phyloP scores from a whole-genome alignment of 2,888 invertebrate genomes.

The Tetanocera ferruginea region DNA sequence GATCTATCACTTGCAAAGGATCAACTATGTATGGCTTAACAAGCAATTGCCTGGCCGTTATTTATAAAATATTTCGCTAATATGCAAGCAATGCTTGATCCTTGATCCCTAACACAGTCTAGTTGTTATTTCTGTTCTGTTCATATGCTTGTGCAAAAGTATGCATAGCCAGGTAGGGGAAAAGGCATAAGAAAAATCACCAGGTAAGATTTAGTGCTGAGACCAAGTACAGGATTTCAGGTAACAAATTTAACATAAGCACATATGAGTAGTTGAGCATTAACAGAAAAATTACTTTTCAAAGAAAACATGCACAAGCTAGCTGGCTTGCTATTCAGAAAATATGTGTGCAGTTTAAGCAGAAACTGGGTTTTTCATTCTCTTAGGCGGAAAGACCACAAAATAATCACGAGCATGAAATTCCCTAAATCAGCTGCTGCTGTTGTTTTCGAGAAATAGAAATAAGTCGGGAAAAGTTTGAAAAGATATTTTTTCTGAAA shows the following conservation, averaged over 20 bases:
- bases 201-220: too few relatives aligned
- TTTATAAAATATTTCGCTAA: slow-evolving; percentile 7
- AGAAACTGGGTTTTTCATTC: slow-evolving; percentile 40
- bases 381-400: slow-evolving; percentile 59
- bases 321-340: background rate
- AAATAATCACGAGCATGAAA: slow-evolving; percentile 52
- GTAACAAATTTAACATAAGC: background rate
- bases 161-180: background rate
- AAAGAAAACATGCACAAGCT: background rate
- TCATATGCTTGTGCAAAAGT: background rate
- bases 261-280: too few relatives aligned
- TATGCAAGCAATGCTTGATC: background rate
- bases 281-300: background rate
- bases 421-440: slow-evolving; percentile 52
- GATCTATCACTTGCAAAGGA: slow-evolving; percentile 63
- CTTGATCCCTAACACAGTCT: background rate
- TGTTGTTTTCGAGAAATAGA: slow-evolving; percentile 2
- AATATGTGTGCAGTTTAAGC: slow-evolving; percentile 2
- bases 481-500: background rate
- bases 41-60: background rate
- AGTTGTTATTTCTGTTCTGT: background rate
- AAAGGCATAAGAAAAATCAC: background rate
- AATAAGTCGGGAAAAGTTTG: background rate
- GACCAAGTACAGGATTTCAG: background rate
- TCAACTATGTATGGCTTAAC: slow-evolving; percentile 56